Base-by-base conservation (phyloP, 2,797 vertebrate genomes). In the Rallus crepitans region DNA sequence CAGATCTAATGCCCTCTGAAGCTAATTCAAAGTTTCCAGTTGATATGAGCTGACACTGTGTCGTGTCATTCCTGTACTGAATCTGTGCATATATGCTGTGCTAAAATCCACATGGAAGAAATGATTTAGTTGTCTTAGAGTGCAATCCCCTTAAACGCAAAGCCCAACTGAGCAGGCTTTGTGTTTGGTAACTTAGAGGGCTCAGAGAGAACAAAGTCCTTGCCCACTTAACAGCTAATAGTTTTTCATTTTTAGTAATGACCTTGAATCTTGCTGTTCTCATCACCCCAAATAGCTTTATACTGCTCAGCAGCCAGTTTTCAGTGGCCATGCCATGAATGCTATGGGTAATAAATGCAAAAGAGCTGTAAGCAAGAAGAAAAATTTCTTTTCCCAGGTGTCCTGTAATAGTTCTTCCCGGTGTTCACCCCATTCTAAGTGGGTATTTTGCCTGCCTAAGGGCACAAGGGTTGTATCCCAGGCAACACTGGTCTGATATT, bases 1-100 rank as follows among this genome's bases (percentile, higher is more conserved):
- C 60, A 93, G 75, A 92, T 73, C 52, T 87, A 57, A 2, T 82
- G 90, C 87, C 87, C 90, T 96, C 90, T 87, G 87, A 87, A 92
- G 94, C 81, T 87, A 93, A 96, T 92, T 80, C 86, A 68, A 19
- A 94, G 89, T 91, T 92, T 84, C 48, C 88, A 73, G 81, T 87
- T 96, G 95, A 91, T 95, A 8, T 1, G 81, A 93, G 78, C 93
- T 96, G 92, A 95, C 92, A 80, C 56, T 40, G 90, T 81, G 18
- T 89, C 79, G 15, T 3, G 1, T 82, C 93, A 75, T 73, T 87
- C 55, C 57, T n/a, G 60, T 33, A 3, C 81, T 56, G 71, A 86
- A 71, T 69, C 71, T 65, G 52, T 75, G 87, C 70, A 31, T 80
- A 14, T 75, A 39, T 52, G 42, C 80, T 50, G 52, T 65, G 83